Base-by-base conservation (phyloP, 2,797 vertebrate species). In the Sphaeramia orbicularis region DNA sequence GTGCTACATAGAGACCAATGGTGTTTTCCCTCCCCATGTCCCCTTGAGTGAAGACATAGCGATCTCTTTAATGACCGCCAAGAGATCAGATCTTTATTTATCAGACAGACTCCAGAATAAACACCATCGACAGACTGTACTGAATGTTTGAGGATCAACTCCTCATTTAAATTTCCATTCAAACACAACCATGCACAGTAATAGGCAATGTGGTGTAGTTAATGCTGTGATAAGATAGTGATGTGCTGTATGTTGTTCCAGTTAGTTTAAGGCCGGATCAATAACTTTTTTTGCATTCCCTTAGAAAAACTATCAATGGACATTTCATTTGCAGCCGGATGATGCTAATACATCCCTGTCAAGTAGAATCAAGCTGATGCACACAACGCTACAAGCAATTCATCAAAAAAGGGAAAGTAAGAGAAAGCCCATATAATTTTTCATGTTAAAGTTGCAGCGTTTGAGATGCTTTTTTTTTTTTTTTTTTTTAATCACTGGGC, bases 71-170 rank as follows among this genome's bases (percentile, higher is more conserved):
- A 76, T 75, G 71, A 70, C 78, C 48, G 63, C 74, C 68, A 63
- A 58, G 78, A 63, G 71, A 74, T 83, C 60, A 80, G 60, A 79
- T 77, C 81, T 84, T 79, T 78, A 80, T 79, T 74, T 65, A 76
- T 86, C 74, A 82, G 66, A 74, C 56, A 35, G 71, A 51, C 66
- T 61, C 70, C 52, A 16, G 53, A 60, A 75, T 41, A 62, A 76
- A 71, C 62, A 40, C 5, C 64, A 41, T 54, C 1, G 10, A 40
- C 48, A 44, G 63, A 50, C 52, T 76, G 63, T 35, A 43, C 40
- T 35, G 24, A 30, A 49, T 36, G 38, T 74, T 61, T 55, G 37
- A 61, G 50, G 74, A 81, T 79, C 44, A 80, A 61, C 74, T 61
- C 51, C 36, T 52, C 11, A 64, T 30, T 68, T 74, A 55, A 69